Conservation (phyloP, 1,140 invertebrate species). For the Danaus plexippus region DNA sequence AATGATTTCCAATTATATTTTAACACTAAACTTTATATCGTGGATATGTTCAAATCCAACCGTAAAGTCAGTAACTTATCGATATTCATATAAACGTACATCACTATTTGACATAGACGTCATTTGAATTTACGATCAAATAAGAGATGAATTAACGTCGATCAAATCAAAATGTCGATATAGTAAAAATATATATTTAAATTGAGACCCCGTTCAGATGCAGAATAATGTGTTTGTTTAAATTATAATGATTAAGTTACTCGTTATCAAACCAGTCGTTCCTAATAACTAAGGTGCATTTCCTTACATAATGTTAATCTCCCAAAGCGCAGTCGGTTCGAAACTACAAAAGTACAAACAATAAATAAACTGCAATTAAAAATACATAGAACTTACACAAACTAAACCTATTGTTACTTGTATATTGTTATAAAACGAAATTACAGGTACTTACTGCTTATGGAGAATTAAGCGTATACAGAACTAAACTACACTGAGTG, state of each 20-base stretch:
- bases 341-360: no score
- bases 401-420: conserved; percentile 37
- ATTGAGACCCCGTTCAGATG: conserved; percentile 5
- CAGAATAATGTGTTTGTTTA: conserved; percentile 44
- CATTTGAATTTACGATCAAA: neutral
- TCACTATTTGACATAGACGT: no score
- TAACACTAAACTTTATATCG: no score
- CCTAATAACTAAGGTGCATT: no score
- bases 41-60: no score
- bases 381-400: no score
- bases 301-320: conserved; percentile 47
- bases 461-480: conserved; percentile 58
- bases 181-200: neutral
- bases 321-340: no score
- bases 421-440: conserved; percentile 62
- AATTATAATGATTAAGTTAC: conserved; percentile 20
- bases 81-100: no score
- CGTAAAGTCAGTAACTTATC: no score
- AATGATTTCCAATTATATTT: no score
- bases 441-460: conserved; percentile 54
- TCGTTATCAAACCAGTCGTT: no score
- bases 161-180: neutral
- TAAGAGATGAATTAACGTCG: neutral
- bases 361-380: no score
- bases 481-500: conserved; percentile 17